Percentiles rank a stretch among this genome's conserved stretches.
Conservation (phyloP, 1,140 invertebrate genomes). For the Adoxophyes honmai region DNA sequence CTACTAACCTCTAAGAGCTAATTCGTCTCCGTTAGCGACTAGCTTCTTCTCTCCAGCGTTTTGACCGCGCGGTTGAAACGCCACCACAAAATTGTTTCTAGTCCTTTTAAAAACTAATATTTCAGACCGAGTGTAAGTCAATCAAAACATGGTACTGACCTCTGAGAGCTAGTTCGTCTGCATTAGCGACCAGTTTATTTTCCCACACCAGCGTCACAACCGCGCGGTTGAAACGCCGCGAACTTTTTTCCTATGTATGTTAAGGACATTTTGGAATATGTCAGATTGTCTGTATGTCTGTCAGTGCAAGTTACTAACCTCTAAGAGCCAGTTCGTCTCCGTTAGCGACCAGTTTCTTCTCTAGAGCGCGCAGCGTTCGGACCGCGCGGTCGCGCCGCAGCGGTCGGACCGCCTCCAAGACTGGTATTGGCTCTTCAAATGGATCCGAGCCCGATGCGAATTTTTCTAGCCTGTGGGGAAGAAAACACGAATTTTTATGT, state of each 20-base stretch:
- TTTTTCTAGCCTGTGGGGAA: constrained; percentile 47
- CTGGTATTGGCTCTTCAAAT: constrained; percentile 20
- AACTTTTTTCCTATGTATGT: too few species aligned
- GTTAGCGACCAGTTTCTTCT: constrained; percentile 34
- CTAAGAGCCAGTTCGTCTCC: constrained; percentile 54
- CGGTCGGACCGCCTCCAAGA: background rate
- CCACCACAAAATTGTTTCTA: too few species aligned
- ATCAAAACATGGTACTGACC: too few species aligned
- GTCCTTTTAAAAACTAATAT: too few species aligned
- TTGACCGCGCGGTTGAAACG: constrained; percentile 33
- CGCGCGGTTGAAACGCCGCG: too few species aligned
- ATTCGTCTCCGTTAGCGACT: constrained; percentile 40
- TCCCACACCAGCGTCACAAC: too few species aligned
- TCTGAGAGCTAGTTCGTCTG: too few species aligned
- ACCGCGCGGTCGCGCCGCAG: constrained; percentile 34
- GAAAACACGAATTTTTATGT: too few species aligned
- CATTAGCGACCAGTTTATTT: too few species aligned
- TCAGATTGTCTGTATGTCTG: too few species aligned
- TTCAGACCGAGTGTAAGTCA: too few species aligned
- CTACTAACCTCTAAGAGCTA: constrained; percentile 47
- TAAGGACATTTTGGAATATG: too few species aligned
- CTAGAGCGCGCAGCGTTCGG: constrained; percentile 36
- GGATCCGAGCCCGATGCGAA: constrained; percentile 51
- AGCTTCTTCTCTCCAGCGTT: constrained; percentile 48
- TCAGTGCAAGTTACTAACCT: constrained; percentile 30